Conservation (phyloP, 2,888 invertebrate genomes). For the Cheilosia grossa region DNA sequence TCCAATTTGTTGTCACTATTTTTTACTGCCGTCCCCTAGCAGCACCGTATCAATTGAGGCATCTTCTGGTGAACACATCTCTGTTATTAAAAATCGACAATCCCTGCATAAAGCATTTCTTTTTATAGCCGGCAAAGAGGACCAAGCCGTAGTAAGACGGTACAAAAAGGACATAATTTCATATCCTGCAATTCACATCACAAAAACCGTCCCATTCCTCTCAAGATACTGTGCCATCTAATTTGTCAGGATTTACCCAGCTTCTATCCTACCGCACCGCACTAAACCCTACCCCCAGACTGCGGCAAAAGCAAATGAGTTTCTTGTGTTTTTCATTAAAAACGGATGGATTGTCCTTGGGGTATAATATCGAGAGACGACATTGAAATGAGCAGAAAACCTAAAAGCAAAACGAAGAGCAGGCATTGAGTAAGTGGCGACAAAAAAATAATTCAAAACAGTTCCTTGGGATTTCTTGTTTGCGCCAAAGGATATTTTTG, state of each 20-base stretch:
- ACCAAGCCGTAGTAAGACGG: neutral
- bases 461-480: constrained; percentile 65
- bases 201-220: constrained; percentile 36
- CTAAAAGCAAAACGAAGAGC: constrained; percentile 47
- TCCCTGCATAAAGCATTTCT: constrained; percentile 39
- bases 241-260: constrained; percentile 47
- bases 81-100: constrained; percentile 53
- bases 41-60: constrained; percentile 30
- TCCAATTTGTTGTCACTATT: constrained; percentile 25
- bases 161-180: constrained; percentile 57
- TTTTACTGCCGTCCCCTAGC: neutral
- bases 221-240: constrained; percentile 54
- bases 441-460: constrained; percentile 49
- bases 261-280: neutral
- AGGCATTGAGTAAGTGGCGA: constrained; percentile 30
- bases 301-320: constrained; percentile 66
- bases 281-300: constrained; percentile 8
- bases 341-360: constrained; percentile 73
- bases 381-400: constrained; percentile 70
- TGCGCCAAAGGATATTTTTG: constrained; percentile 66
- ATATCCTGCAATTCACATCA: constrained; percentile 64
- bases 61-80: constrained; percentile 29
- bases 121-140: constrained; percentile 10
- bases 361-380: constrained; percentile 73
- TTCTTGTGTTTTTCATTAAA: constrained; percentile 74